These are phyloP conservation scores for Hippopotamus amphibius DNA, from an alignment of 2,113 vertebrate species.

Conservation along the genomic window DNA sequence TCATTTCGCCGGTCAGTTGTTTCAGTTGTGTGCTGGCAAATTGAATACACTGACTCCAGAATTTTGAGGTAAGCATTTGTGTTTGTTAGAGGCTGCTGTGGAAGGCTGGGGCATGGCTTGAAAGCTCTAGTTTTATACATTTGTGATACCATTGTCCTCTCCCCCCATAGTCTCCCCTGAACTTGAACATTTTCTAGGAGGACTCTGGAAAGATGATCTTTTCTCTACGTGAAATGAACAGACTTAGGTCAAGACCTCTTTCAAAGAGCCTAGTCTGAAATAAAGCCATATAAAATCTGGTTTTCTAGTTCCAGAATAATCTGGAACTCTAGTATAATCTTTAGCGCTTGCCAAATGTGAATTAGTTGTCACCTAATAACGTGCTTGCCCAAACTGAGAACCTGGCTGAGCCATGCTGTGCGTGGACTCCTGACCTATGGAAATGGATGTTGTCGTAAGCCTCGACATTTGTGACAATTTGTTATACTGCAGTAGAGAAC, in stretches of 20 bases:
- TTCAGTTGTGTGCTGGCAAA: background rate
- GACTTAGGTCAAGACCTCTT: background rate
- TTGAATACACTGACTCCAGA: background rate
- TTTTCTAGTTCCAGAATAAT: slow-evolving; percentile 39
- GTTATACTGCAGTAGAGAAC: background rate
- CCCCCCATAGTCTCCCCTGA: background rate
- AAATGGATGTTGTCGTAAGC: background rate
- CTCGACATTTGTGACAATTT: background rate
- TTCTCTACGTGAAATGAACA: background rate
- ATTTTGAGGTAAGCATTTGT: slow-evolving; percentile 2
- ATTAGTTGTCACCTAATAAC: background rate
- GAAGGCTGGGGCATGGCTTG: background rate
- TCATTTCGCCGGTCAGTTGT: background rate
- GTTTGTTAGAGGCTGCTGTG: background rate
- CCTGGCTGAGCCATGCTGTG: background rate
- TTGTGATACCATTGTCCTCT: background rate
- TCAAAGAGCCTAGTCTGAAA: background rate
- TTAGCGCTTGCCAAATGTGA: background rate
- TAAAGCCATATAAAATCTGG: background rate
- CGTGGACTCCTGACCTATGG: background rate
- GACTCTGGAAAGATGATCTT: background rate
- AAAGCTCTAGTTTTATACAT: background rate
- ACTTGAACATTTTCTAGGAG: background rate
- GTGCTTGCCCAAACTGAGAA: background rate
- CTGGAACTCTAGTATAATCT: background rate